Base-by-base conservation (phyloP, 2,113 vertebrate genomes). In the Elaphurus davidianus region DNA sequence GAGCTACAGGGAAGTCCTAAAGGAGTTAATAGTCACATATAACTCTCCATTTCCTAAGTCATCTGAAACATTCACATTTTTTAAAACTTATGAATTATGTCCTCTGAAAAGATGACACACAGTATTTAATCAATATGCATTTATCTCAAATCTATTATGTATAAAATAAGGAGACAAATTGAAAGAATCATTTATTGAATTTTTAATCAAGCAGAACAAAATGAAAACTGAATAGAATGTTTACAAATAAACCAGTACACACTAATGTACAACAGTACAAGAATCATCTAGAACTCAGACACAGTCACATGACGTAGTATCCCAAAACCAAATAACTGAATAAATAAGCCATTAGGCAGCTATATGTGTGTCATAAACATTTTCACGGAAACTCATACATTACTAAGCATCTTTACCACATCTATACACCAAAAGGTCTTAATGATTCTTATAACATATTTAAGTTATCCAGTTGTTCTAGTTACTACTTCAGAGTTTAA, bases 171-270 rank as follows among this genome's bases (percentile, higher is more conserved):
- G 14, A 95, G 50, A n/a, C 82, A 96, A 94, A 47, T 2, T 95
- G 59, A 94, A 97, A 93, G 47, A 91, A 82, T 60, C 30, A 87
- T 36, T 94, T 97, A 97, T 62, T 91, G 55, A 95, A 11, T 28
- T 91, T 96, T 90, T 71, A 92, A 90, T 79, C n/a, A 79, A 91
- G 15, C 33, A 78, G 27, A 92, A 95, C 74, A 76, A 76, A 76
- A 76, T 50, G 5, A 23, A 97, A 96, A 86, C 64, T 43, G 92
- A 93, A 87, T 33, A 27, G 52, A 96, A 91, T 45, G 15, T 62
- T 95, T 71, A 98, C 23, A 97, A 94, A 95, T 57, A 96, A 93
- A 52, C 30, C 52, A 91, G n/a, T 87, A 40, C 27, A 85, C 71
- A 82, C 30, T 59, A 45, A 88, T n/a, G 7, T 36, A 71, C 7